Evolutionary conservation across 2,888 invertebrate genomes (phyloP).

Genomic region (Drosophila cyrtoloma): DNA sequence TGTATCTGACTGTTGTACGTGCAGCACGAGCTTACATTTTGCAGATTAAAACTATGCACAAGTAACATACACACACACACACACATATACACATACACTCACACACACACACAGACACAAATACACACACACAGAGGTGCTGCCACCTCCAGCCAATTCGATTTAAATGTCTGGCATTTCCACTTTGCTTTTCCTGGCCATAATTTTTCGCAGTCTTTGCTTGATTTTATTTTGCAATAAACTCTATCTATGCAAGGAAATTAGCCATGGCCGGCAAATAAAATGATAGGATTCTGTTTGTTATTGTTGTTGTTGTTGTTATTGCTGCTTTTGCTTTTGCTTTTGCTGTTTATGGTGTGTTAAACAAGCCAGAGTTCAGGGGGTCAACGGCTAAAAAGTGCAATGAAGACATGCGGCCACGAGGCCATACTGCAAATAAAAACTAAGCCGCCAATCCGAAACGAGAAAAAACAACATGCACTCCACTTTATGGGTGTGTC

Average conservation of each 20-base stretch:
- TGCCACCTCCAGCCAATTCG: constrained; percentile 77
- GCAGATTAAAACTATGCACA: constrained; percentile 70
- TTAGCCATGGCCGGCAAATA: constrained; percentile 42
- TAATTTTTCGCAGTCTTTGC: constrained; percentile 55
- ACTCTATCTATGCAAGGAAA: constrained; percentile 19
- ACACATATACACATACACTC: constrained; percentile 1
- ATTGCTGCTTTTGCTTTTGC: constrained; percentile 3
- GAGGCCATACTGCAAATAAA: constrained; percentile 53
- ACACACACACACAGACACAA: constrained; percentile 7
- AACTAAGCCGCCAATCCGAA: constrained; percentile 56
- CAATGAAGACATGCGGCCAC: constrained; percentile 65
- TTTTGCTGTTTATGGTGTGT: constrained; percentile 66
- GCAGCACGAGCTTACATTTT: constrained; percentile 71
- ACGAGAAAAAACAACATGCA: constrained; percentile 20
- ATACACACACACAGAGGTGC: constrained; percentile 1
- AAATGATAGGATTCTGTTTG: constrained; percentile 36
- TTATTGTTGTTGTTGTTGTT: neutral
- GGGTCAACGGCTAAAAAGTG: constrained; percentile 67
- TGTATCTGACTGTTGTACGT: constrained; percentile 67
- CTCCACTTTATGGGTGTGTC: neutral
- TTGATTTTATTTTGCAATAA: constrained; percentile 16
- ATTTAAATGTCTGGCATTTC: constrained; percentile 79
- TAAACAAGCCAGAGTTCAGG: constrained; percentile 72
- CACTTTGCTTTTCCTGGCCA: constrained; percentile 78
- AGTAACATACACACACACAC: constrained; percentile 6